A percentile compares a stretch with the other conserved stretches of the same genome.
Conservation (phyloP, 2,113 vertebrate genomes). For the Anguilla rostrata region DNA sequence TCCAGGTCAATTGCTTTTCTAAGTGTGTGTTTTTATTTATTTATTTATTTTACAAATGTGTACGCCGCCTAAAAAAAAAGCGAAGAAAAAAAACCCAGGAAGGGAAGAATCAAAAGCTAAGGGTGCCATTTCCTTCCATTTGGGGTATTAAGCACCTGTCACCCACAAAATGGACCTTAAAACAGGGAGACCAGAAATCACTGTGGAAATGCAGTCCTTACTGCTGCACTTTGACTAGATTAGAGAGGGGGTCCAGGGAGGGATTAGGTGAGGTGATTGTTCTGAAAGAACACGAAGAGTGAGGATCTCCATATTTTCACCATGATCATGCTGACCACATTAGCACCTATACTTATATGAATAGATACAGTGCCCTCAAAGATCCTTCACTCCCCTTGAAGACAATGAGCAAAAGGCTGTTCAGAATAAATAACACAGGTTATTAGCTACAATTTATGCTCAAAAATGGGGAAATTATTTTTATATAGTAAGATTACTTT, state of each 20-base stretch:
- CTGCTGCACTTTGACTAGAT: slow-evolving; percentile 30
- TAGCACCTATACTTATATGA: neutral
- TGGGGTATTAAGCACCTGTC: slow-evolving; percentile 47
- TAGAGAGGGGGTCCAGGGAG: slow-evolving; percentile 6
- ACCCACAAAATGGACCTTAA: slow-evolving; percentile 38
- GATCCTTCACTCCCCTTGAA: too few relatives aligned
- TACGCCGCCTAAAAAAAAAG: slow-evolving; percentile 13
- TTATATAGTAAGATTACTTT: too few relatives aligned
- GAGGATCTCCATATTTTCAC: neutral
- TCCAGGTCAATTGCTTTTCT: slow-evolving; percentile 36
- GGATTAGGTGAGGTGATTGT: slow-evolving; percentile 22
- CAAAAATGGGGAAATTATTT: too few relatives aligned
- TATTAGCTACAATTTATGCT: too few relatives aligned
- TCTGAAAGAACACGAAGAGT: slow-evolving; percentile 17
- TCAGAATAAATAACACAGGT: too few relatives aligned
- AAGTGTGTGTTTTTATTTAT: slow-evolving; percentile 24
- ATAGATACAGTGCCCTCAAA: neutral
- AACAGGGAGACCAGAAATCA: slow-evolving; percentile 30
- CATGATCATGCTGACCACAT: neutral
- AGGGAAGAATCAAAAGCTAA: neutral
- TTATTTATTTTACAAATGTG: slow-evolving; percentile 11
- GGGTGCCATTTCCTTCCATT: slow-evolving; percentile 42
- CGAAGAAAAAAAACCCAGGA: slow-evolving; percentile 6
- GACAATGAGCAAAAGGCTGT: too few relatives aligned
- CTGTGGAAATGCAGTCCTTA: slow-evolving; percentile 35